Conservation (phyloP, 2,888 invertebrate species). For the Candidula unifasciata region DNA sequence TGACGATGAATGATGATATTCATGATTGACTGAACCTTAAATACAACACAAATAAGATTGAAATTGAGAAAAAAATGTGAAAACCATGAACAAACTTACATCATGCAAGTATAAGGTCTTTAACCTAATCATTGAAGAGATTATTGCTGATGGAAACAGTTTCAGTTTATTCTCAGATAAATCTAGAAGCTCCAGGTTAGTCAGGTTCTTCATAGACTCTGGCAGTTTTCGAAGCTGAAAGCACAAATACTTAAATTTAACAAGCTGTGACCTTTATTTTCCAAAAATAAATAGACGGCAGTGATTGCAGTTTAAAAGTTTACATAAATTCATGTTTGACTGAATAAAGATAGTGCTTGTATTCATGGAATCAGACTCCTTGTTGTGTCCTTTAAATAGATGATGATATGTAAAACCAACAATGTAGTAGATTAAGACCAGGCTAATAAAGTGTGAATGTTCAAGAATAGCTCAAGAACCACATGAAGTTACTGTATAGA, state of each 20-base stretch:
- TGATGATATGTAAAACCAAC: too few relatives aligned
- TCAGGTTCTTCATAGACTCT: constrained; percentile 66
- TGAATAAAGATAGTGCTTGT: not conserved
- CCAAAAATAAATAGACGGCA: not conserved
- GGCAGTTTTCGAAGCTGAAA: constrained; percentile 70
- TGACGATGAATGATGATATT: not conserved
- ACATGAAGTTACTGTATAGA: too few relatives aligned
- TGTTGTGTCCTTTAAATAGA: too few relatives aligned
- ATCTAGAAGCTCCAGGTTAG: constrained; percentile 69
- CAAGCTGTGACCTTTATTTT: not conserved
- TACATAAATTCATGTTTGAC: too few relatives aligned
- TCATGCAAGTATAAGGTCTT: constrained; percentile 65
- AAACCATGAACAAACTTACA: constrained; percentile 51
- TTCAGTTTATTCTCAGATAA: constrained; percentile 69
- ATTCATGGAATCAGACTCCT: not conserved
- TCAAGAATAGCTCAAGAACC: too few relatives aligned
- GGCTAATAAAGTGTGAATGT: too few relatives aligned
- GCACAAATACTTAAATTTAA: constrained; percentile 25
- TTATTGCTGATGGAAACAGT: constrained; percentile 62
- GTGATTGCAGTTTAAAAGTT: too few relatives aligned
- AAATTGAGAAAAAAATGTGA: not conserved
- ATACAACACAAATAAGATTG: not conserved
- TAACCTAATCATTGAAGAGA: constrained; percentile 63
- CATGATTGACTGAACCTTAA: not conserved
- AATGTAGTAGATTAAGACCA: too few relatives aligned